Evolutionary conservation across 1,140 invertebrate species (phyloP).

Genomic region (Theocolax elegans): DNA sequence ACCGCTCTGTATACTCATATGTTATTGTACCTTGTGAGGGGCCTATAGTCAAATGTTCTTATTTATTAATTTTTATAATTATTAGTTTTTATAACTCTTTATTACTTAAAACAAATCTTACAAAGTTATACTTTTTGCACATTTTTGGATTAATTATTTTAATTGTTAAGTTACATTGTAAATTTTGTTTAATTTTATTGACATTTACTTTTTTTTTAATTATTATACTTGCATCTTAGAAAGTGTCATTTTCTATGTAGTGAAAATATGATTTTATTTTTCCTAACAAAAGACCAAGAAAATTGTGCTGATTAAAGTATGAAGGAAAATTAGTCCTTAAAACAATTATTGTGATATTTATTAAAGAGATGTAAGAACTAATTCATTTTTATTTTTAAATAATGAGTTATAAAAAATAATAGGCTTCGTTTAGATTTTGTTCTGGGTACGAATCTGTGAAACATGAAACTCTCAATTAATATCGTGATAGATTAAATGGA

Average conservation of each 20-base stretch:
- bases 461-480: neutral
- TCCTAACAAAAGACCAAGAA: neutral
- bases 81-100: constrained; percentile 15
- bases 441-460: neutral
- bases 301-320: too few species aligned
- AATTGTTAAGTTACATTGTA: neutral
- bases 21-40: constrained; percentile 15
- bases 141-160: constrained; percentile 20
- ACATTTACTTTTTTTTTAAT: neutral
- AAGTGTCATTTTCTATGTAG: neutral
- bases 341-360: too few species aligned
- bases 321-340: too few species aligned
- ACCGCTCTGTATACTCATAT: constrained; percentile 26
- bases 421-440: neutral
- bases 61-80: constrained; percentile 12
- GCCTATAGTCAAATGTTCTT: constrained; percentile 19
- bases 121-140: neutral
- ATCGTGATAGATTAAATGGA: neutral
- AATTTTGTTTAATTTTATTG: neutral
- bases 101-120: constrained; percentile 21
- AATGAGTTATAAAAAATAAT: neutral
- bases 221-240: too few species aligned
- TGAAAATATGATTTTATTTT: neutral
- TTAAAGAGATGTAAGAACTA: too few species aligned
- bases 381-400: too few species aligned